A percentile compares a stretch with the other conserved stretches of the same genome.
These are phyloP conservation scores for Ceyx melanurus DNA, from an alignment of 2,113 vertebrate species.

Conservation along the genomic window DNA sequence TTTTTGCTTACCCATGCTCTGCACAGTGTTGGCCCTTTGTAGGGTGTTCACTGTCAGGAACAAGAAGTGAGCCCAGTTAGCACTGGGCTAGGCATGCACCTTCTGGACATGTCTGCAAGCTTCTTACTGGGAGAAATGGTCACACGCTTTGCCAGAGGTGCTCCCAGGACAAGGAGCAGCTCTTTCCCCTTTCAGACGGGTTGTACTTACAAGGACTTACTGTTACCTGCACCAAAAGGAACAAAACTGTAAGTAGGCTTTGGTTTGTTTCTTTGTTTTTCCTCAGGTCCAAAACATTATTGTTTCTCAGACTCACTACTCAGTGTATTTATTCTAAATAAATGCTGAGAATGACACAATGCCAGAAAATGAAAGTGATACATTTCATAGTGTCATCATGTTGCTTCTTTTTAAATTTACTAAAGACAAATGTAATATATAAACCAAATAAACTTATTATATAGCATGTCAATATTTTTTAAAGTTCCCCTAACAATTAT, in stretches of 20 bases:
- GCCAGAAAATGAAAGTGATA: background rate
- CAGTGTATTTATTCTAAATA: background rate
- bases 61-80: background rate
- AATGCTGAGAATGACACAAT: background rate
- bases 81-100: background rate
- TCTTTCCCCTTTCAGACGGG: background rate
- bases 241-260: background rate
- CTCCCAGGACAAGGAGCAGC: background rate
- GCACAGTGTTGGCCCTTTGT: background rate
- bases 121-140: background rate
- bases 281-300: background rate
- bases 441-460: background rate
- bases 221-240: background rate
- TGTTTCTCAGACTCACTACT: background rate
- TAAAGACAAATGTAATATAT: background rate
- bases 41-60: background rate
- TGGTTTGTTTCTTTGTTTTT: background rate
- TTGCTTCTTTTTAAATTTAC: background rate
- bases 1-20: background rate
- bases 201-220: background rate
- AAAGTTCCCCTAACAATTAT: fast-evolving
- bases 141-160: fast-evolving
- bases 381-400: background rate
- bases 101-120: background rate
- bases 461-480: background rate